Conservation (phyloP, 2,113 vertebrate species). For the Strix uralensis region DNA sequence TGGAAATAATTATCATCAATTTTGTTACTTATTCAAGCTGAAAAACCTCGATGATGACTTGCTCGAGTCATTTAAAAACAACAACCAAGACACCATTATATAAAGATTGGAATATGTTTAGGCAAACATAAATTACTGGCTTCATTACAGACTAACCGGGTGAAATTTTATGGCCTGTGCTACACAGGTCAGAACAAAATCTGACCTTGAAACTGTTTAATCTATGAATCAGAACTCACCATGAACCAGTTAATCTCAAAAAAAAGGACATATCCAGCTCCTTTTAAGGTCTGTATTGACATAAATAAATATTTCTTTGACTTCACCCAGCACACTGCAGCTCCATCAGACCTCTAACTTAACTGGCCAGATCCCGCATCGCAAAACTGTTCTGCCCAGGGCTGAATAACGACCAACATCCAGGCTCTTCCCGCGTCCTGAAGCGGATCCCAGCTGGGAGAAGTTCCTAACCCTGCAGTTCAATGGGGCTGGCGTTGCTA, state of each 20-base stretch:
- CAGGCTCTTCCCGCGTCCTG: neutral
- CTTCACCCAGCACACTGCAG: neutral
- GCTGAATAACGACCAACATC: fast-evolving
- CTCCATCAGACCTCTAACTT: neutral
- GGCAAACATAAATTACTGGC: slow-evolving; percentile 6
- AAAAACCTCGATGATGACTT: slow-evolving; percentile 48
- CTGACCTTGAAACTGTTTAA: neutral
- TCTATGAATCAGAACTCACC: neutral
- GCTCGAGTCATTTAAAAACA: slow-evolving; percentile 41
- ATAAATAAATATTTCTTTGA: neutral
- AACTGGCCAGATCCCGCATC: fast-evolving
- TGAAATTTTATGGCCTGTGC: neutral
- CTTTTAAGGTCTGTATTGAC: neutral
- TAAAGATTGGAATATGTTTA: neutral
- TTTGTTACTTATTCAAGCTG: slow-evolving; percentile 54
- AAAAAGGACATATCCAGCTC: neutral
- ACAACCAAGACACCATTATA: neutral
- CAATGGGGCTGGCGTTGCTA: neutral
- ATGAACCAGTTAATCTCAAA: neutral
- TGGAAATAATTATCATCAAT: slow-evolving; percentile 63
- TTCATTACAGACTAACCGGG: neutral
- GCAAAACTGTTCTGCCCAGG: neutral
- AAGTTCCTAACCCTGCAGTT: neutral
- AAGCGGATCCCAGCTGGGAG: neutral
- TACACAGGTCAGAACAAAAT: slow-evolving; percentile 23